Percentiles rank a stretch among this genome's conserved stretches.
Conservation (phyloP, 2,888 invertebrate genomes). For the Sinelater perroti region DNA sequence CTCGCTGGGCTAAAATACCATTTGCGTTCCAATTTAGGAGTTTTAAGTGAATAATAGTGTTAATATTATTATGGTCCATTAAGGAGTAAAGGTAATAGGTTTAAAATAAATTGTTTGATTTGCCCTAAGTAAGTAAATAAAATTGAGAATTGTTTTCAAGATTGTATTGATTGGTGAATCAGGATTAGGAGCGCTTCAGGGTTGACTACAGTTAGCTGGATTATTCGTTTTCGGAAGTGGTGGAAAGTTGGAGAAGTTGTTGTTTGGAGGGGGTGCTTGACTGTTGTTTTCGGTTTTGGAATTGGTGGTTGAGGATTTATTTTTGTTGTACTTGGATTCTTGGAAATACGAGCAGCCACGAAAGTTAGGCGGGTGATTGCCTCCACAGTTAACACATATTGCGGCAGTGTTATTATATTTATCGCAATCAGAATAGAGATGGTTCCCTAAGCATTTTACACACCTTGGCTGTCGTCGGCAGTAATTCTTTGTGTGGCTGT, state of each 20-base stretch:
- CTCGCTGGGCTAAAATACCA: slow-evolving; percentile 4
- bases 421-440: slow-evolving; percentile 4
- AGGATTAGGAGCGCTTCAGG: background rate
- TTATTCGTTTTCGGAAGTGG: too few relatives aligned
- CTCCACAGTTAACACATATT: slow-evolving; percentile 11
- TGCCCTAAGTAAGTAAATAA: background rate
- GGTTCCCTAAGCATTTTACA: slow-evolving; percentile 6
- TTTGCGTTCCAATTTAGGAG: slow-evolving; percentile 16
- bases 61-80: slow-evolving; percentile 4
- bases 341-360: slow-evolving; percentile 1
- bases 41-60: background rate
- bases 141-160: background rate
- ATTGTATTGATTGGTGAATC: background rate
- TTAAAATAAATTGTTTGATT: slow-evolving; percentile 15
- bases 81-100: background rate
- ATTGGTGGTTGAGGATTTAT: too few relatives aligned
- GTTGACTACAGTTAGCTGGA: too few relatives aligned
- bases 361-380: slow-evolving; percentile 9
- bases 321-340: slow-evolving; percentile 1
- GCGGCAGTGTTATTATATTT: background rate
- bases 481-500: slow-evolving; percentile 9
- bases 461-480: slow-evolving; percentile 1
- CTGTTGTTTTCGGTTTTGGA: too few relatives aligned
- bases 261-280: too few relatives aligned
- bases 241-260: too few relatives aligned